Conservation (phyloP, 2,113 vertebrate species). For the Lepus europaeus region DNA sequence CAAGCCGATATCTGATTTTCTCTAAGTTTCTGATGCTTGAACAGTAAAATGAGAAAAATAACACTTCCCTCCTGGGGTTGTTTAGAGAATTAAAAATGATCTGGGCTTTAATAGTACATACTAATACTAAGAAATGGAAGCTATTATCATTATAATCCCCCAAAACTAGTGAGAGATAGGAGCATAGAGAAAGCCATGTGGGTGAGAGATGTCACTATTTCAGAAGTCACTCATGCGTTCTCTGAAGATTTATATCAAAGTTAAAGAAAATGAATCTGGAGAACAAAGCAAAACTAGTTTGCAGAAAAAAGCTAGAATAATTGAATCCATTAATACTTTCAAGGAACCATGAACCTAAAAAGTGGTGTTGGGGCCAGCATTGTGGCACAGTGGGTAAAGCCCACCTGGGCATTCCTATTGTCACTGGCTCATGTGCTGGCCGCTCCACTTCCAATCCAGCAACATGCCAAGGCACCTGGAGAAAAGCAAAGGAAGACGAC, state of each 20-base stretch:
- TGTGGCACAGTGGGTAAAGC: no score
- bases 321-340: background rate
- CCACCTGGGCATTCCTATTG: no score
- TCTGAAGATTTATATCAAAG: background rate
- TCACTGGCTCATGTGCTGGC: no score
- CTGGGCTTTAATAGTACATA: background rate
- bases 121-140: background rate
- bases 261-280: constrained; percentile 39
- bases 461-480: no score
- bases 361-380: no score
- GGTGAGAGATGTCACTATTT: background rate
- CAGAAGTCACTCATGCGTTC: background rate
- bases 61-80: background rate
- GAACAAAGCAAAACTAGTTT: background rate
- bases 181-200: background rate
- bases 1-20: background rate
- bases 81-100: background rate
- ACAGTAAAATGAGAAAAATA: constrained; percentile 18
- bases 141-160: background rate
- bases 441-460: no score
- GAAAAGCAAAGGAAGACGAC: no score
- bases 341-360: background rate
- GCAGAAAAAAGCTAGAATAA: constrained; percentile 26
- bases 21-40: constrained; percentile 7
- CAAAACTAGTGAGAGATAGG: background rate